Evolutionary conservation across 2,888 invertebrate genomes (phyloP), one percentile per base, ranked within the genome.

Genomic region (Notodromas monacha): DNA sequence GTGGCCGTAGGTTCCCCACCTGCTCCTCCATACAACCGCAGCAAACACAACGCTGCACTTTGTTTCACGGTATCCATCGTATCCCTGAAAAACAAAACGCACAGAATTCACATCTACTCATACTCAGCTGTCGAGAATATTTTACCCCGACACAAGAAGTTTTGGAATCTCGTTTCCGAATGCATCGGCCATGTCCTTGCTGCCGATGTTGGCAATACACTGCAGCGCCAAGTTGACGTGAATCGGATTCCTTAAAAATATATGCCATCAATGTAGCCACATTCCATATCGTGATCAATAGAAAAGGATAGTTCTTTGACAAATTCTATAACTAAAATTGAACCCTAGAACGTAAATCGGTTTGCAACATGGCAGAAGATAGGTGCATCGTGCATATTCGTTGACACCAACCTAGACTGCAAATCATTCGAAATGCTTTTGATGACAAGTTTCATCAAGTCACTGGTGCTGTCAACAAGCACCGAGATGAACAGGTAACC

Each of bases 31-130:
- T 92, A 70, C 31, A 96, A 56, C 41, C 89, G 65, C 36, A 96
- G 55, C 36, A 99, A 60, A 48, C 96, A 96, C 28, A 99, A 60
- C 31, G 96, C 96, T 38, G 96, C 92, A 41, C 86, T 89, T 55
- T 96, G 96, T 53, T 96, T 96, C 2, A 99, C 92, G 33, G 86
- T 77, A 54, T 96, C 96, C 67, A 92, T 89, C 11, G 96, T 92
- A 48, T 99, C 96, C 15, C 76, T 73, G 45, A 29, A 48, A 43
- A 12, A 8, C 21, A 21, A 21, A 21, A 8, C n/a, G 6, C 21
- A 21, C 8, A 6, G n/a, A 21, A 8, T 8, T 21, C n/a, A 21
- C 6, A 21, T 8, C 8, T 6, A n/a, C n/a, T 21, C 27, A 27
- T 27, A 27, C 6, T 13, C 21, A 8, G 21, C 8, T 21, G 8